These are phyloP conservation scores for Eulemur rubriventer DNA, from an alignment of 2,797 vertebrate species.

Conservation along the genomic window DNA sequence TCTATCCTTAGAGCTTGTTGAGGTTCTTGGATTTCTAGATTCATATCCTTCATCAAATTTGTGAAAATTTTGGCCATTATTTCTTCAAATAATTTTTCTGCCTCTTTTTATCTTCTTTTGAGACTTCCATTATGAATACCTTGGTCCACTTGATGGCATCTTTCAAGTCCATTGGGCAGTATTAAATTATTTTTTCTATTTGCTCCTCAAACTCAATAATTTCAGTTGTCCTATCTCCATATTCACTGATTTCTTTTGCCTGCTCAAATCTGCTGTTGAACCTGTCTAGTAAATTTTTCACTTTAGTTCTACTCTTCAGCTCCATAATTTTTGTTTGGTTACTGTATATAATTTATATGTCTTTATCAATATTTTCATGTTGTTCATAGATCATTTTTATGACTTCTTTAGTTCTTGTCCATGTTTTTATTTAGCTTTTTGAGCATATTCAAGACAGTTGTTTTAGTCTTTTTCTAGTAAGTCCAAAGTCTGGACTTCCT, in stretches of 20 bases:
- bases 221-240: not conserved
- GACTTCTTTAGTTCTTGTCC: not conserved
- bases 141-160: not conserved
- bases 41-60: not conserved
- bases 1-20: not conserved
- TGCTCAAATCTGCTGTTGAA: not conserved
- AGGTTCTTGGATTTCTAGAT: not conserved
- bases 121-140: not conserved
- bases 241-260: not conserved
- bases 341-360: not conserved
- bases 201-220: not conserved
- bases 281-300: not conserved
- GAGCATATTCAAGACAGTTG: not conserved
- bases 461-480: not conserved
- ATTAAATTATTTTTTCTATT: not conserved
- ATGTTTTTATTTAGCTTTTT: not conserved
- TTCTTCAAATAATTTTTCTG: not conserved
- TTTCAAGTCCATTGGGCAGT: not conserved
- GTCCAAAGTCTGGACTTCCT: not conserved
- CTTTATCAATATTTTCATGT: not conserved
- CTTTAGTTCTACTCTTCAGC: not conserved
- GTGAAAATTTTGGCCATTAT: not conserved
- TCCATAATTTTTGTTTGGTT: not conserved
- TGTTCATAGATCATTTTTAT: not conserved
- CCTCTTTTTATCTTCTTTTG: not conserved